Evolutionary conservation across 2,797 vertebrate species (phyloP).

Genomic region (Syndactyla subalaris): DNA sequence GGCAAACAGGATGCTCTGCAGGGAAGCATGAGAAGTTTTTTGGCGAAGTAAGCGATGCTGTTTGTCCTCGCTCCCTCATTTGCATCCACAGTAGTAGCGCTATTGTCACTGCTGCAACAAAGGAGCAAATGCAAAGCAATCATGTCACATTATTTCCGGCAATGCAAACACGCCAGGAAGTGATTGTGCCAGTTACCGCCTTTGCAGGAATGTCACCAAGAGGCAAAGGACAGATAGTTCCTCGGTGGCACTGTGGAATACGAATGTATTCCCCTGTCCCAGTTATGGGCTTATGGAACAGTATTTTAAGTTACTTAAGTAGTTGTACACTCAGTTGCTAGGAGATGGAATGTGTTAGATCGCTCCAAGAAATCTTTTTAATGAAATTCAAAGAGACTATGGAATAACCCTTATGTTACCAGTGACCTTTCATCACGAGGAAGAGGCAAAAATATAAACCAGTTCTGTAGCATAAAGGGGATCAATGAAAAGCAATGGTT

Average conservation of each 20-base stretch:
- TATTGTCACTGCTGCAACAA: background rate
- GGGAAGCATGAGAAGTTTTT: background rate
- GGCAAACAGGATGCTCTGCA: background rate
- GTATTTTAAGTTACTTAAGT: background rate
- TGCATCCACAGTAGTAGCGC: rapidly evolving
- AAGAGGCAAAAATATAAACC: background rate
- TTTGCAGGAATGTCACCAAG: background rate
- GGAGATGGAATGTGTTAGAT: background rate
- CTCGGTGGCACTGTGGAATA: background rate
- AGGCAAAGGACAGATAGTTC: background rate
- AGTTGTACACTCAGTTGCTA: background rate
- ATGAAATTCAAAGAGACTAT: background rate
- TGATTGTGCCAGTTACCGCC: background rate
- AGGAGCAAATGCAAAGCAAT: background rate
- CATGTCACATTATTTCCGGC: background rate
- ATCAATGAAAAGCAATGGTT: background rate
- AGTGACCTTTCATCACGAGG: background rate
- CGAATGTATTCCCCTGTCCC: background rate
- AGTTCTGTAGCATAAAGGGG: background rate
- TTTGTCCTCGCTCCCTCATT: background rate
- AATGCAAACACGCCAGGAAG: background rate
- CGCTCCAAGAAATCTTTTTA: background rate
- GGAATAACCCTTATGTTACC: background rate
- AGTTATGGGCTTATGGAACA: background rate
- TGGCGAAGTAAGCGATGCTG: background rate